These are phyloP conservation scores for Trachurus trachurus DNA, from an alignment of 2,797 vertebrate species.

Conservation along the genomic window DNA sequence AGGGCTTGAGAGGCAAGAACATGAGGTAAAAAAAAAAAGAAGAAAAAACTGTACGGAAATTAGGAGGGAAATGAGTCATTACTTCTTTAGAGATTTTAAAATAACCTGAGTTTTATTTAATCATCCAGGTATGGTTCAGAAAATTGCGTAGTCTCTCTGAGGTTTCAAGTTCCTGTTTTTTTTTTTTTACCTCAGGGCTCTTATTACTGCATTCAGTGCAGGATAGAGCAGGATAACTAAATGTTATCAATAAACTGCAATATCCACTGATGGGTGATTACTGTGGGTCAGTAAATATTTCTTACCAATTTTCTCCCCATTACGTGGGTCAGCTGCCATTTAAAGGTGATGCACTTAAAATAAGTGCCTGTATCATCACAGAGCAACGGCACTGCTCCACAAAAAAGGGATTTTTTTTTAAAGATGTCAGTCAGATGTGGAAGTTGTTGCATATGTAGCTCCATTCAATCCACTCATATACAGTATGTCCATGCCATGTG, in stretches of 20 bases:
- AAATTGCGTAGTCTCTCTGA: neutral
- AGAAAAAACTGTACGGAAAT: neutral
- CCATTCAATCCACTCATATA: neutral
- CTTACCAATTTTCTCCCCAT: slow-evolving; percentile 47
- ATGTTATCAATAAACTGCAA: slow-evolving; percentile 40
- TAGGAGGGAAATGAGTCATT: neutral
- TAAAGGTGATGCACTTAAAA: slow-evolving; percentile 40
- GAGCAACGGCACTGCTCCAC: neutral
- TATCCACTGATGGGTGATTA: slow-evolving; percentile 34
- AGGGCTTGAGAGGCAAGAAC: slow-evolving; percentile 6
- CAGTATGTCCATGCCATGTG: neutral
- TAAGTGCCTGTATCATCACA: slow-evolving; percentile 12
- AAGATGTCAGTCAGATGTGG: neutral
- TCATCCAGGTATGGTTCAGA: neutral
- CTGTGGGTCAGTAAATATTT: slow-evolving; percentile 16
- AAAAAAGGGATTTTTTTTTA: neutral
- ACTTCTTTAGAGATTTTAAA: neutral
- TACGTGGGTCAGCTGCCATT: slow-evolving; percentile 47
- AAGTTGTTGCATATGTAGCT: neutral
- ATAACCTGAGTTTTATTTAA: slow-evolving; percentile 20
- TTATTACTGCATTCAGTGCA: neutral
- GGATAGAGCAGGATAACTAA: slow-evolving; percentile 10
- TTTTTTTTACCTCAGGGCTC: neutral
- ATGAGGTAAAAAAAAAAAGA: neutral
- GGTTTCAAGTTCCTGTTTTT: neutral